Percentiles rank a stretch among this genome's conserved stretches.
phyloP scores from a whole-genome alignment of 1,140 invertebrate genomes.

The Anadara kagoshimensis region DNA sequence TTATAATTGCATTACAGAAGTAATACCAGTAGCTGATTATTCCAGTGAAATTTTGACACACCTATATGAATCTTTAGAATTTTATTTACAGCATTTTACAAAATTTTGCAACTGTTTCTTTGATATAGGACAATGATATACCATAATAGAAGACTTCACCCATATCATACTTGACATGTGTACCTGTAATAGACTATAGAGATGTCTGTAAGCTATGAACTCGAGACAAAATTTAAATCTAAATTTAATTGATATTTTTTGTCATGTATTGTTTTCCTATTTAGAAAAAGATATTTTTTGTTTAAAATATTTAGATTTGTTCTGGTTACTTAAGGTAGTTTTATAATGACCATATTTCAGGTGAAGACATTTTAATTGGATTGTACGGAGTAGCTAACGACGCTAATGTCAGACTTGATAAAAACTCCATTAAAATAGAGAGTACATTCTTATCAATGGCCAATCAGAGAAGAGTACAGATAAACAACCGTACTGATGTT shows the following conservation, averaged over 20 bases:
- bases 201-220: too few species aligned
- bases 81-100: too few species aligned
- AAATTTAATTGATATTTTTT: too few species aligned
- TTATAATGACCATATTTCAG: conserved; percentile 46
- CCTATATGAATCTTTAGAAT: too few species aligned
- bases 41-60: too few species aligned
- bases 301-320: neutral
- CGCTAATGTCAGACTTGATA: conserved; percentile 71
- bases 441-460: conserved; percentile 74
- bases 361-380: conserved; percentile 68
- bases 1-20: too few species aligned
- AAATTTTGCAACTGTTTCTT: too few species aligned
- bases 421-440: conserved; percentile 72
- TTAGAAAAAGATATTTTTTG: neutral
- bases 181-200: too few species aligned
- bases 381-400: conserved; percentile 72
- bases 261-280: neutral
- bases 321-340: neutral
- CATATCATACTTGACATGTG: too few species aligned
- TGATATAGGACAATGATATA: too few species aligned
- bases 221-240: neutral
- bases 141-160: too few species aligned
- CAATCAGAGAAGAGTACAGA: conserved; percentile 70
- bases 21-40: too few species aligned
- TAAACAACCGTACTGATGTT: conserved; percentile 70